These are phyloP conservation scores for Portevinia maculata DNA, from an alignment of 2,888 invertebrate genomes.

Conservation along the genomic window DNA sequence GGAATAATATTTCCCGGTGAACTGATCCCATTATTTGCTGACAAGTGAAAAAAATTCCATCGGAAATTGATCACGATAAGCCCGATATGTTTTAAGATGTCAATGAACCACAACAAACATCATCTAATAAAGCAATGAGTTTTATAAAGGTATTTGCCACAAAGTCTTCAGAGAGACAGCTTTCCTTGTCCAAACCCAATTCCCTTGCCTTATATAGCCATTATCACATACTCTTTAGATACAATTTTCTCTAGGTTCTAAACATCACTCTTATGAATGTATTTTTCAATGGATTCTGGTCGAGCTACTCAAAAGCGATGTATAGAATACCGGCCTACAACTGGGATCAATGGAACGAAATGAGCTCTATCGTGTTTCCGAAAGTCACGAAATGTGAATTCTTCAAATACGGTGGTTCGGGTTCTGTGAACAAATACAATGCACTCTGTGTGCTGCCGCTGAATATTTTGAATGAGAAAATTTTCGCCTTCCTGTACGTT, in stretches of 20 bases:
- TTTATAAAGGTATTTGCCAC: too few species aligned
- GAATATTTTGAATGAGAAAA: conserved; percentile 91
- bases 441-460: conserved; percentile 90
- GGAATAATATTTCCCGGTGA: too few species aligned
- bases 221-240: too few species aligned
- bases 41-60: too few species aligned
- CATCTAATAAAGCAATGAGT: too few species aligned
- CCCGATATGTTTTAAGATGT: too few species aligned
- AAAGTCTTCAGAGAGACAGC: too few species aligned
- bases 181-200: too few species aligned
- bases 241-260: conserved; percentile 75
- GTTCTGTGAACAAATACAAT: conserved; percentile 90
- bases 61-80: too few species aligned
- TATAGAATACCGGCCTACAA: conserved; percentile 78
- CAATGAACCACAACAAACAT: too few species aligned
- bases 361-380: conserved; percentile 80
- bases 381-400: conserved; percentile 95
- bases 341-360: conserved; percentile 80
- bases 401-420: conserved; percentile 93
- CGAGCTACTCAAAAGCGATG: conserved; percentile 79
- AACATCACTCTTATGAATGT: conserved; percentile 80
- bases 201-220: too few species aligned
- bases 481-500: conserved; percentile 89
- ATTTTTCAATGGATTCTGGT: conserved; percentile 81
- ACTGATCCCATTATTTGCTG: too few species aligned